Evolutionary conservation across 2,888 invertebrate genomes (phyloP).

Genomic region (Endotricha flammealis): DNA sequence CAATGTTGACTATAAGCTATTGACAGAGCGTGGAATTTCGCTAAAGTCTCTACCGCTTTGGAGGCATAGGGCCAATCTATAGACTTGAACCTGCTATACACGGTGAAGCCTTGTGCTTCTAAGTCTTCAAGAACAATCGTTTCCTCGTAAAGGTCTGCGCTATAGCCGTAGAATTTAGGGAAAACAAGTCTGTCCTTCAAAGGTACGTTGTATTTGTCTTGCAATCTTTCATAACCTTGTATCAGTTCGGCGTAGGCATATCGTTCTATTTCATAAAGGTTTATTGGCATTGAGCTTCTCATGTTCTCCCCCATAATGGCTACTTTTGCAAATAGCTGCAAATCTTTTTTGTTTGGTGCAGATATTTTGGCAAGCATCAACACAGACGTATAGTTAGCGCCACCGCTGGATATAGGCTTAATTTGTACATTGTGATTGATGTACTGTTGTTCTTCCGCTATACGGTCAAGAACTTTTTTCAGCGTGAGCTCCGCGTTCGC

Average conservation of each 20-base stretch:
- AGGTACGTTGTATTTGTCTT: conserved; percentile 31
- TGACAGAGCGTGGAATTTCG: conserved; percentile 59
- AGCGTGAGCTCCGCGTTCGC: conserved; percentile 8
- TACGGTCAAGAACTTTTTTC: conserved; percentile 5
- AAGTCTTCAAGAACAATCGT: conserved; percentile 52
- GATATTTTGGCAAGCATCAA: conserved; percentile 26
- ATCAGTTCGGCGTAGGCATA: conserved; percentile 37
- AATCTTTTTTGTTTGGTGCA: conserved; percentile 14
- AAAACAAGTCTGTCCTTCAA: conserved; percentile 33
- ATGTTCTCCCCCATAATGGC: conserved; percentile 23
- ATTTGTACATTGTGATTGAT: conserved; percentile 1
- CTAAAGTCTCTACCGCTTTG: conserved; percentile 39
- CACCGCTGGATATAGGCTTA: conserved; percentile 26
- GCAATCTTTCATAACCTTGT: conserved; percentile 31
- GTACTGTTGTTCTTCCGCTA: not conserved
- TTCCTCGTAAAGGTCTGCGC: conserved; percentile 30
- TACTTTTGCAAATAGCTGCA: conserved; percentile 5
- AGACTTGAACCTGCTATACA: conserved; percentile 38
- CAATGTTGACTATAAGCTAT: conserved; percentile 33
- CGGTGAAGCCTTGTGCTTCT: conserved; percentile 32
- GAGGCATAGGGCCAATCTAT: conserved; percentile 50
- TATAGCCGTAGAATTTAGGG: conserved; percentile 41
- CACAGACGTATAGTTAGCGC: conserved; percentile 37
- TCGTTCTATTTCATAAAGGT: conserved; percentile 38
- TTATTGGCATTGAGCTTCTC: conserved; percentile 24